Evolutionary conservation across 2,113 vertebrate species (phyloP), one percentile per base, ranked within the genome.

Genomic region (Gobio gobio): DNA sequence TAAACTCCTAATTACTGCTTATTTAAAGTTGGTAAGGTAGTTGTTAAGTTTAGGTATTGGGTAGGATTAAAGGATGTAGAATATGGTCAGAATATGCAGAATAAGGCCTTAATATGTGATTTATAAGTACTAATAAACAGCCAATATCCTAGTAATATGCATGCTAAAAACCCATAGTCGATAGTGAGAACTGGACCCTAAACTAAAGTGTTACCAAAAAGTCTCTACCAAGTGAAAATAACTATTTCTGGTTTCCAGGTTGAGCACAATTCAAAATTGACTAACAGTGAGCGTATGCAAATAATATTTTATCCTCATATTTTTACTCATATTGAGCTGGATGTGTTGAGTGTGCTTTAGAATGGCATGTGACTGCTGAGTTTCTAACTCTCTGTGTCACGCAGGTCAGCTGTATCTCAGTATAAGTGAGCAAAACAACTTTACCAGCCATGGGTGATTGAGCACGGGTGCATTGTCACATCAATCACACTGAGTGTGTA

Each of bases 371-470:
- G 59, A 18, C 13, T 56, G 24, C 24, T 40, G 61, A 43, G 47
- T 82, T 83, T 36, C 47, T 72, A 10, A 72, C 29, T 13, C 29
- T 40, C 49, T 10, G 29, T 54, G 6, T 56, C 64, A 56, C 7
- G 26, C 61, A 68, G 79, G 79, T 54, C 63, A 68, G 43, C 45
- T 36, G 18, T 66, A 33, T 82, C 16, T 36, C 3, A 22, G 24
- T n/a, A 9, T 51, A 81, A 82, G 58, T 63, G 58, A 29, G 13
- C 10, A 72, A 58, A 72, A 82, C 13, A 66, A 40, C 33, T 83
- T 83, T 26, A 72, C 80, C 80, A 82, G 49, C 45, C 49, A 24
- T 14, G 47, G 64, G 16, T 73, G 66, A 13, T 82, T 76, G 54
- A 66, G 51, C 86, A 47, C 43, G 24, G 77, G 70, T 22, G 24